Evolutionary conservation across 2,888 invertebrate genomes (phyloP), one percentile per base, ranked within the genome.

Genomic region (Sarcophaga variegata): DNA sequence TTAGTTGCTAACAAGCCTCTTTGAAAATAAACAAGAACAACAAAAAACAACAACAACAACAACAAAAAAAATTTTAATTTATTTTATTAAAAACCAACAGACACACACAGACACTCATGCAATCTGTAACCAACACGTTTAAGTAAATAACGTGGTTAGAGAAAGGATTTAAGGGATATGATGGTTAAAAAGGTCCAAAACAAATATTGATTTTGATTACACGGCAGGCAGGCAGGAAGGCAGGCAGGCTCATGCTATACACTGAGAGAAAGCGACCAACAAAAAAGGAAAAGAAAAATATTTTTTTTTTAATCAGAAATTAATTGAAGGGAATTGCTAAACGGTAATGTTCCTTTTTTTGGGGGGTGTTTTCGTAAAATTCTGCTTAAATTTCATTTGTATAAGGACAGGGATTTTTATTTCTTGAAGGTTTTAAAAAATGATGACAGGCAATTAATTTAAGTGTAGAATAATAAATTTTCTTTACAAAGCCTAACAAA

Each of bases 61-160:
- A 20, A 20, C 20, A 37, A 83, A 71, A 37, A 37, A 83, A 71
- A 37, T 64, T 82, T 82, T 64, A 77, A 77, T 82, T 82, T 77
- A 71, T 71, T 82, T 82, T 70, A 71, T 74, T 81, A 81, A 49
- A 62, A 47, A 74, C 62, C 25, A 62, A 10, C 11, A 60, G 20
- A 20, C 22, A 74, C 10, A 59, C n/a, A 66, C 22, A 14, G 6
- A 27, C 37, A 66, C 2, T 1, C 66, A 66, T 5, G 27, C 22
- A 66, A 27, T 4, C 5, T 4, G 4, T 66, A 8, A 12, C 37
- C 25, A 14, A 14, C 14, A 5, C 14, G 17, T 59, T n/a, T 59
- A 59, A 59, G n/a, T 37, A 37, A 37, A 37, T 37, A 37, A 37
- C 8, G 37, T 37, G 37, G 37, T 37, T 37, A 37, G 37, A 37